Evolutionary conservation across 2,888 invertebrate genomes (phyloP), one percentile per base, ranked within the genome.

Genomic region (Melieria crassipennis): DNA sequence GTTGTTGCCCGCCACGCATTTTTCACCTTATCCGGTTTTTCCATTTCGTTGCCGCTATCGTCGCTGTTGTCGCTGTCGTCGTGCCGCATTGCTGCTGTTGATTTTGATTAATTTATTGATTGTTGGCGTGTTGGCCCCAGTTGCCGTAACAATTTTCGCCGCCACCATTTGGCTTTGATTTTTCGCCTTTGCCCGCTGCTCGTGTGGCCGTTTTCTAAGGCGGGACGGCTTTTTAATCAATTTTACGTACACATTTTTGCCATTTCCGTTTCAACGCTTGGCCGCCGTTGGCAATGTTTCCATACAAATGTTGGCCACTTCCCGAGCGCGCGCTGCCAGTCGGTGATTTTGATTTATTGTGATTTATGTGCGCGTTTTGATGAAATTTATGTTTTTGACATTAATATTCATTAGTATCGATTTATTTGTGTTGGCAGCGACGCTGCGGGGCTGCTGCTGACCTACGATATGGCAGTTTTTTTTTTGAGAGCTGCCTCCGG

Each of bases 41-140:
- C 57, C n/a, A 50, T 61, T 60, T 61, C 60, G 16, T 11, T 52
- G 50, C 48, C n/a, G 11, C 42, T 66, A 52, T 13, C 30, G 13
- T 30, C 42, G 67, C 13, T 43, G 61, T 46, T 55, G 52, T 52
- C 50, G 13, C 58, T 68, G 68, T 61, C 45, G 16, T 10, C n/a
- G 13, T 5, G 30, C 11, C 50, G 11, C 42, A n/a, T 42, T 42
- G 58, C 52, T 58, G 69, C 64, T 69, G 70, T 52, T 80, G 80
- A 82, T 82, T 81, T 83, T 83, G 82, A 83, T 83, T 83, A 83
- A 83, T 83, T 83, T 83, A 83, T 83, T 83, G 82, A 82, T 80
- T 79, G 81, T 79, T 82, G 80, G 81, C 82, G 81, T 82, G 82
- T 79, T 61, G 55, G 55, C 57, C 52, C 46, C n/a, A 48, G 45